A percentile compares a stretch with the other conserved stretches of the same genome.
These are phyloP conservation scores for Bedellia somnulentella DNA, from an alignment of 2,888 invertebrate species.

Conservation along the genomic window DNA sequence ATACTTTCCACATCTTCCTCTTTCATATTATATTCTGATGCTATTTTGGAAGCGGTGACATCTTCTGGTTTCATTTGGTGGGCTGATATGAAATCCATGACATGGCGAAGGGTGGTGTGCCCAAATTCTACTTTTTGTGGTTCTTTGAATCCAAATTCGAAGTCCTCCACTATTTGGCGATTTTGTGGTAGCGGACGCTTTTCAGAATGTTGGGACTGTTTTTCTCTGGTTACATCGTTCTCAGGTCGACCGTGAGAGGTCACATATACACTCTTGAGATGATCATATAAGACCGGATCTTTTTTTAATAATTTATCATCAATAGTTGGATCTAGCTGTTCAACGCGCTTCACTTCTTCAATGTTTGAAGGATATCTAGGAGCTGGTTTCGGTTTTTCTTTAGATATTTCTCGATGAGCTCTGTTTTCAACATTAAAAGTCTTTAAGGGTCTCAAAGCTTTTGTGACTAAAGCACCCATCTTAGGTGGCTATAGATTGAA, in stretches of 20 bases:
- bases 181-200: constrained; percentile 63
- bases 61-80: constrained; percentile 64
- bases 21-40: constrained; percentile 69
- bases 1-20: constrained; percentile 64
- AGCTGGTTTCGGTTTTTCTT: constrained; percentile 69
- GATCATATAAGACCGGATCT: constrained; percentile 61
- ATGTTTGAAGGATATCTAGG: constrained; percentile 66
- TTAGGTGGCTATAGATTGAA: constrained; percentile 23
- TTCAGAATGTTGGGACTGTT: constrained; percentile 21
- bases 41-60: constrained; percentile 62
- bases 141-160: constrained; percentile 71
- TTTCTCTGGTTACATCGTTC: constrained; percentile 40
- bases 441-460: constrained; percentile 60
- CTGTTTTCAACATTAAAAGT: constrained; percentile 77
- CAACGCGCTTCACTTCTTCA: constrained; percentile 64
- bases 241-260: constrained; percentile 64
- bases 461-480: constrained; percentile 70
- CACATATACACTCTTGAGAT: constrained; percentile 75
- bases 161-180: constrained; percentile 46
- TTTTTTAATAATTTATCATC: constrained; percentile 65
- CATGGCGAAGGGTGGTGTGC: constrained; percentile 65
- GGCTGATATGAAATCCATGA: constrained; percentile 66
- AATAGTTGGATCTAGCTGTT: constrained; percentile 64
- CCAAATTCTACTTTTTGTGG: constrained; percentile 64
- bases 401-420: constrained; percentile 69